A percentile compares a stretch with the other conserved stretches of the same genome.
Conservation (phyloP, 1,140 invertebrate species). For the Neodiprion virginianus region DNA sequence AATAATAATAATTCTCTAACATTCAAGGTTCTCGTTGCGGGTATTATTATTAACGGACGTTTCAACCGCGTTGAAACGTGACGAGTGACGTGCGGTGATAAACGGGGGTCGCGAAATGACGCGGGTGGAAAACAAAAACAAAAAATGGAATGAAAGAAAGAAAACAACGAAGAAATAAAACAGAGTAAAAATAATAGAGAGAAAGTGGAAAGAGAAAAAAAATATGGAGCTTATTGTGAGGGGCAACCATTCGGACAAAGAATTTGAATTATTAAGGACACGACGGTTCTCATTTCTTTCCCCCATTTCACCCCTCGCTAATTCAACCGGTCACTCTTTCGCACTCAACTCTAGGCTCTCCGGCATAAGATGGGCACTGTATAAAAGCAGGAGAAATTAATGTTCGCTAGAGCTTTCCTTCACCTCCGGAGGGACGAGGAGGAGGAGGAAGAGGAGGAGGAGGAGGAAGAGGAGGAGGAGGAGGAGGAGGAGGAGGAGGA, state of each 20-base stretch:
- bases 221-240: neutral
- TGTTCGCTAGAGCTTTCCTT: conserved; percentile 5
- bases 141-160: no score
- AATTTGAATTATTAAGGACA: conserved; percentile 1
- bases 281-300: neutral
- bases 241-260: neutral
- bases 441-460: neutral
- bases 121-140: neutral
- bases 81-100: neutral
- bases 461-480: no score
- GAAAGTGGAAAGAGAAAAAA: no score
- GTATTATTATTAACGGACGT: no score
- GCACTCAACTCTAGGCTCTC: neutral
- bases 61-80: no score
- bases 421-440: neutral
- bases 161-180: no score
- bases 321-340: neutral
- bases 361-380: neutral
- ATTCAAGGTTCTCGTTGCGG: no score
- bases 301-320: neutral
- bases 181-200: no score
- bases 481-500: neutral
- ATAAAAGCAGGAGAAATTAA: neutral
- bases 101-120: neutral
- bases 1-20: no score